Base-by-base conservation (phyloP, 1,140 invertebrate species). In the Agrilus planipennis region DNA sequence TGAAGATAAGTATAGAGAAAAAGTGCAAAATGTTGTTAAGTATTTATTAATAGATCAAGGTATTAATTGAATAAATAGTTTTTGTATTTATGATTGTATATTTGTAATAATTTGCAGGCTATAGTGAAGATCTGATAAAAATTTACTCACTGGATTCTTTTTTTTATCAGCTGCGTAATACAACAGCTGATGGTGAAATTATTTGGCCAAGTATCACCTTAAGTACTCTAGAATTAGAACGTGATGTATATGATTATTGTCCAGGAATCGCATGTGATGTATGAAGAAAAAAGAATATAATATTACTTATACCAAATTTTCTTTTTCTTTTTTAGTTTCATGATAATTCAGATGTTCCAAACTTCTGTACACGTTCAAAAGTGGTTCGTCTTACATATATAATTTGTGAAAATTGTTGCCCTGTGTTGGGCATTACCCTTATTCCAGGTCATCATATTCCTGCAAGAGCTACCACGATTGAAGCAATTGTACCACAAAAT, bases 91-190 rank as follows among this genome's bases (percentile, higher is more conserved):
- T n/a, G n/a, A n/a, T n/a, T n/a, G n/a, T n/a, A n/a, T n/a, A n/a
- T n/a, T n/a, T n/a, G n/a, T n/a, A n/a, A n/a, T n/a, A n/a, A n/a
- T 18, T 34, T 34, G 7, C 15, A 36, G 34, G 59, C n/a, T 42
- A 46, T 5, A 11, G 44, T 10, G 11, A 10, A 3, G 58, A 60
- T 22, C 55, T 46, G 39, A 68, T 73, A 46, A 45, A 54, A n/a
- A 45, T 76, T 4, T 76, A 75, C 50, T 63, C 62, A n/a, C 46
- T 75, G 17, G 68, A 75, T 39, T 46, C 49, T 1, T 38, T 77
- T 7, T 70, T 75, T 39, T 61, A 50, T 28, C 49, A 45, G 7
- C 29, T 76, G n/a, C 57, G 61, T 11, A 72, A 70, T 44, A 49
- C 52, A n/a, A n/a, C 1, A 45, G 59, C 30, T 17, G 22, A 27